Base-by-base conservation (phyloP, 2,888 invertebrate genomes). In the Macrosoma leucophasiata region DNA sequence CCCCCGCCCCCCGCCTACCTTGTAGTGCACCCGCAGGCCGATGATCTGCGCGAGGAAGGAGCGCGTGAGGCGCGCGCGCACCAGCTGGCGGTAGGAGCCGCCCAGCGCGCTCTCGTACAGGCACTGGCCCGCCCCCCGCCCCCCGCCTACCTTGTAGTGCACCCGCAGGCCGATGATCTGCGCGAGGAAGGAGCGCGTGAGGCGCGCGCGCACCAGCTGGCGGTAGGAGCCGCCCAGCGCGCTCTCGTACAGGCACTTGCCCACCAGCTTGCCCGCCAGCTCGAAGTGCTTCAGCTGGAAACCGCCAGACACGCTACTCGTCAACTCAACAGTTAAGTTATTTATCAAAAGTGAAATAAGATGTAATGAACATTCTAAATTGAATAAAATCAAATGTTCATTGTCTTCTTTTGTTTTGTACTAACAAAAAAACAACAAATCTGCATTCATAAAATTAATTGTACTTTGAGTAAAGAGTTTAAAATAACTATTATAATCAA, bases 21-120 rank as follows among this genome's bases (percentile, higher is more conserved):
- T 96, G 63, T 95, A 96, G 69, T 96, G 95, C 40, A 97, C 96
- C 41, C 96, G 77, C 18, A 97, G 88, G 10, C 97, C 97, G 58
- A 97, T 97, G 46, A 97, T 89, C 85, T 96, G 96, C 39, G 97
- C 97, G 39, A 97, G 87, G 84, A 97, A 97, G 21, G 96, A 95
- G 35, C 97, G 86, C 21, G 96, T 93, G 65, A 97, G 95, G 32
- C 95, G 84, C 1, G 96, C 97, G 29, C 96, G 90, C 42, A 97
- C 96, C 41, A 96, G 84, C 73, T 96, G 96, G 0, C 95, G 86
- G 78, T 95, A 95, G 8, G 91, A 89, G 36, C 95, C 94, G 18
- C 97, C 96, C 31, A 96, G 86, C 3, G 96, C 93, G 39, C 95
- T 95, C 84, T 97, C 97, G 70, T 95, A 96, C 52, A 97, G 84